phyloP scores from a whole-genome alignment of 2,113 vertebrate genomes.

The Tachysurus fulvidraco region DNA sequence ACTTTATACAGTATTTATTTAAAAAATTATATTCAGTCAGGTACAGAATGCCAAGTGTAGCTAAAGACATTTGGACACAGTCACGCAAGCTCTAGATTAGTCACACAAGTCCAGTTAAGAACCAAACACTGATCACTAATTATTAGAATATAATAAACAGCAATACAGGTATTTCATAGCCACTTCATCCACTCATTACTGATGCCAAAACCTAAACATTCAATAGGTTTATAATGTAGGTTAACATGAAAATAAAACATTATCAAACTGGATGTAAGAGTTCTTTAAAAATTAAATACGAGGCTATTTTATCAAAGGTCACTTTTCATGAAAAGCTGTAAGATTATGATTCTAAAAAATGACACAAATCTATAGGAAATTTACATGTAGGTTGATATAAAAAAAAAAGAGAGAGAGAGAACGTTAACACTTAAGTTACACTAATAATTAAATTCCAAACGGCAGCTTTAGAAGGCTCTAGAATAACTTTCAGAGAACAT shows the following conservation, averaged over 20 bases:
- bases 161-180: background rate
- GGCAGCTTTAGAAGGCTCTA: background rate
- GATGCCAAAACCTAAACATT: conserved; percentile 22
- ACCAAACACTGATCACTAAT: background rate
- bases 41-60: conserved; percentile 37
- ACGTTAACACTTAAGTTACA: background rate
- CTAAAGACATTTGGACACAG: conserved; percentile 41
- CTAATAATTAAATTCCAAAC: background rate
- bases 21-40: conserved; percentile 19
- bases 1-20: background rate
- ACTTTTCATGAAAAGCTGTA: background rate
- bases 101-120: conserved; percentile 4
- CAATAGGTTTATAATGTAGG: conserved; percentile 4
- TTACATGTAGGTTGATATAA: background rate
- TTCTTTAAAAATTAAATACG: background rate
- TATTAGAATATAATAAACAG: conserved; percentile 19
- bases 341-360: background rate
- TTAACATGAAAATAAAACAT: background rate
- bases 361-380: background rate
- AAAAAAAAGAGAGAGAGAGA: background rate
- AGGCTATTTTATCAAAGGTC: background rate
- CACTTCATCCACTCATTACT: background rate
- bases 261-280: background rate
- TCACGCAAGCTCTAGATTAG: conserved; percentile 28
- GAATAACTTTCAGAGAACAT: background rate